phyloP scores from a whole-genome alignment of 1,140 invertebrate species.

The Drosophila mauritiana region DNA sequence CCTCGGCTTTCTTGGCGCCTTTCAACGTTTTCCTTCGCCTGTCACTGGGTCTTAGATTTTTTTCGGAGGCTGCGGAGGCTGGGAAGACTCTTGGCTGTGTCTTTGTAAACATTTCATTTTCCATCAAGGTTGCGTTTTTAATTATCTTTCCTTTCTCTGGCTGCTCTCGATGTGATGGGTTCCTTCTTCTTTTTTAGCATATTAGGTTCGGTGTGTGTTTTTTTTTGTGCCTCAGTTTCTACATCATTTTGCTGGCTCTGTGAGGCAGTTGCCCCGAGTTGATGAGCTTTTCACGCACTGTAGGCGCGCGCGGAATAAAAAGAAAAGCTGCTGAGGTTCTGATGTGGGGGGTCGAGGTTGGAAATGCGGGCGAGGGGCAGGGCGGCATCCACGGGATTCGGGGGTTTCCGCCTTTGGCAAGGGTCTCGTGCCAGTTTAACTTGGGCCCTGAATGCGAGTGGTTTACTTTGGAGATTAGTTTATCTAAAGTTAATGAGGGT shows the following conservation, averaged over 20 bases:
- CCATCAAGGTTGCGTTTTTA: conserved; percentile 84
- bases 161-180: conserved; percentile 60
- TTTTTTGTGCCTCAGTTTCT: conserved; percentile 54
- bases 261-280: conserved; percentile 51
- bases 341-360: not conserved
- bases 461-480: conserved; percentile 83
- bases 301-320: conserved; percentile 66
- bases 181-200: conserved; percentile 56
- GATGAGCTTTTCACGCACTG: conserved; percentile 81
- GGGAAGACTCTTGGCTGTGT: conserved; percentile 34
- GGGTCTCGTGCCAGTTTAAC: conserved; percentile 62
- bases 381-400: not conserved
- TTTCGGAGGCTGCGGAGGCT: conserved; percentile 12
- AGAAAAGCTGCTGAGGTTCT: conserved; percentile 16
- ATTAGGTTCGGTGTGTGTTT: conserved; percentile 58
- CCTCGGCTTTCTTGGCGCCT: conserved; percentile 51
- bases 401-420: conserved; percentile 48
- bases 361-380: not conserved
- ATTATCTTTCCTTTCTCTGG: conserved; percentile 82
- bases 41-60: conserved; percentile 57
- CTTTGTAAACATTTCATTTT: conserved; percentile 83
- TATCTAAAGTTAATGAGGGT: conserved; percentile 83
- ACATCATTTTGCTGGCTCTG: conserved; percentile 67
- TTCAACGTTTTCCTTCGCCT: conserved; percentile 61
- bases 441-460: conserved; percentile 70